Conservation (phyloP, 23 tunicate genomes). For the Halocynthia roretzi region DNA sequence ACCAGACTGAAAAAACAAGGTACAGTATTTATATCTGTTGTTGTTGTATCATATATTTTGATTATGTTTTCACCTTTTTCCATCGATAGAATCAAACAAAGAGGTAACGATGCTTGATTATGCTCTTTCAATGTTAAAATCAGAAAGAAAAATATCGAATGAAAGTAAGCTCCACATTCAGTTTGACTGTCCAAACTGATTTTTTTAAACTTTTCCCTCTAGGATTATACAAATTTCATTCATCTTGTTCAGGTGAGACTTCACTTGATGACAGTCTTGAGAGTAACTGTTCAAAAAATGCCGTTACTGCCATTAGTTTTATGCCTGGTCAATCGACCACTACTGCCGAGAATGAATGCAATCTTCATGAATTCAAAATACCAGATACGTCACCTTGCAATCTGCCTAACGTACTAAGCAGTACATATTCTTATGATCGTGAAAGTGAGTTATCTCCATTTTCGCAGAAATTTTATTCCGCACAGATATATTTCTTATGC, state of each 20-base stretch:
- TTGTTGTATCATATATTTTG: too few species aligned
- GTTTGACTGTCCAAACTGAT: neutral
- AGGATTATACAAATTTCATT: constrained; percentile 1
- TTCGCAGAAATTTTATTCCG: neutral
- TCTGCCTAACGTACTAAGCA: neutral
- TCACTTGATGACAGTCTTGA: neutral
- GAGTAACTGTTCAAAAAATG: neutral
- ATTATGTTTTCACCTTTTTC: neutral
- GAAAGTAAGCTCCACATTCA: neutral
- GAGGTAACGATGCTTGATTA: constrained; percentile 1
- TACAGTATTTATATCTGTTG: too few species aligned
- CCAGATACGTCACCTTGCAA: neutral
- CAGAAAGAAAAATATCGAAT: neutral
- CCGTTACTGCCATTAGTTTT: neutral
- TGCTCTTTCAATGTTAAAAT: neutral
- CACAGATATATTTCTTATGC: neutral
- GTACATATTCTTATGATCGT: constrained; percentile 1
- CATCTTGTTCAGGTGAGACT: neutral
- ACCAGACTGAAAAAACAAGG: too few species aligned
- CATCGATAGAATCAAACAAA: neutral
- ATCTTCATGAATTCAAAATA: neutral
- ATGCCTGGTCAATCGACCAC: neutral
- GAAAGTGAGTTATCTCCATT: neutral
- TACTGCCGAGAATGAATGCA: neutral
- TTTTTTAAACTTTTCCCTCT: neutral